Percentiles rank a stretch among this genome's conserved stretches.
Evolutionary conservation across 2,797 vertebrate species (phyloP).

Genomic region (Eremophila alpestris): DNA sequence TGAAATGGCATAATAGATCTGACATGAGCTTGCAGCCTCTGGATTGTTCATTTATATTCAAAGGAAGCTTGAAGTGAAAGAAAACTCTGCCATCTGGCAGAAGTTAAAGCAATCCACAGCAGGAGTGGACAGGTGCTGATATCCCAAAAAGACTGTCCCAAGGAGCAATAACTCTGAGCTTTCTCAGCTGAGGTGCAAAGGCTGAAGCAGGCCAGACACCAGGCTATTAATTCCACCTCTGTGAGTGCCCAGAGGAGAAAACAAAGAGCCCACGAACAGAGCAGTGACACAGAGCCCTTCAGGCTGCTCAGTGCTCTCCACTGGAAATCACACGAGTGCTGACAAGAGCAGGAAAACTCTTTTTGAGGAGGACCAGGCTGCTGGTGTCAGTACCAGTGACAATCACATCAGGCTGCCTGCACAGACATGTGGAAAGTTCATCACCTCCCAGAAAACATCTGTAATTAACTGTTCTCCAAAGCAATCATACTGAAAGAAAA

Average conservation of each 20-base stretch:
- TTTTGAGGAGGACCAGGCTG: neutral
- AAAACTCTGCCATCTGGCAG: conserved; percentile 32
- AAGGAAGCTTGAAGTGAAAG: neutral
- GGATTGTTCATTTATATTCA: conserved; percentile 20
- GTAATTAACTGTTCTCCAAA: neutral
- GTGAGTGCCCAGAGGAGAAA: neutral
- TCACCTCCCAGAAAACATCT: neutral
- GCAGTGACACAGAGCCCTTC: neutral
- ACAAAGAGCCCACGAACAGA: neutral
- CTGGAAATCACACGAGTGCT: neutral
- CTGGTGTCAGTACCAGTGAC: neutral
- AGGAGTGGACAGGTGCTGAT: neutral
- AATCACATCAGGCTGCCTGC: neutral
- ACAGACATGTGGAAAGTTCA: neutral
- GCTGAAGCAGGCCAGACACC: neutral
- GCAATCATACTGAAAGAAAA: neutral
- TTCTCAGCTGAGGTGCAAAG: neutral
- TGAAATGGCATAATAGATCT: neutral
- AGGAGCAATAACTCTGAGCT: neutral
- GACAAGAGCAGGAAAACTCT: neutral
- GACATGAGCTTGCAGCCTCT: neutral
- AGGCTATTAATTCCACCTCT: neutral
- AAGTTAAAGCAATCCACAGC: neutral
- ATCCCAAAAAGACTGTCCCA: neutral
- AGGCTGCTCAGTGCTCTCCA: neutral